Base-by-base conservation (phyloP, 37 sponge, comb jelly and placozoan genomes). In the Oopsacas minuta region DNA sequence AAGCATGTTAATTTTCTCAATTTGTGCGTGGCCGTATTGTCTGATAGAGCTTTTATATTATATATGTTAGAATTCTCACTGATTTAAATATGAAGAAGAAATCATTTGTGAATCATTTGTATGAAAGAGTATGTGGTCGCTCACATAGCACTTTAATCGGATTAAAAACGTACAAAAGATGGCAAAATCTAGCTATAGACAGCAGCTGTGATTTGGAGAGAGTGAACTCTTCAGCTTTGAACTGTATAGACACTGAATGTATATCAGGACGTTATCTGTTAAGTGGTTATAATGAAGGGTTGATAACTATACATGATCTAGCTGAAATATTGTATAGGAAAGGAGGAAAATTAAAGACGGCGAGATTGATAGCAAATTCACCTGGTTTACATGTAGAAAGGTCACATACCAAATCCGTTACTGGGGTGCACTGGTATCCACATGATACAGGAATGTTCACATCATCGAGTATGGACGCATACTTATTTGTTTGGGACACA, bases 361-460 rank as follows among this genome's bases (percentile, higher is more conserved):
- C 75, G 22, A 3, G 22, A 25, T 61, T 61, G 22, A 3, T 61
- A 25, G 30, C 75, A n/a, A 61, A 61, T 12, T 61, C 75, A 3
- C 5, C 1, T 61, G 75, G 28, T 25, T 25, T 5, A 3, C 22
- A 34, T 10, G 75, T 3, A n/a, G 7, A 3, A 25, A 5, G 3
- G 5, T 5, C 30, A 3, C 75, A 61, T n/a, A 61, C 22, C 28
- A 61, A 61, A 10, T 25, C 75, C 22, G 75, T 61, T 5, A 61
- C 75, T 25, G 20, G 1, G 7, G 30, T 61, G 22, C 75, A 61
- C 22, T 61, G 75, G 75, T 61, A 61, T 12, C 75, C 75, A 20
- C 75, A 61, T n/a, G 75, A 61, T 34, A 61, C 75, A 61, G 75
- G 75, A 61, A 61, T 61, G 75, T 61, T 61, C 75, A 61, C 75